A percentile compares a stretch with the other conserved stretches of the same genome.
phyloP scores from a whole-genome alignment of 1,140 invertebrate genomes.

The Pogonomyrmex californicus region DNA sequence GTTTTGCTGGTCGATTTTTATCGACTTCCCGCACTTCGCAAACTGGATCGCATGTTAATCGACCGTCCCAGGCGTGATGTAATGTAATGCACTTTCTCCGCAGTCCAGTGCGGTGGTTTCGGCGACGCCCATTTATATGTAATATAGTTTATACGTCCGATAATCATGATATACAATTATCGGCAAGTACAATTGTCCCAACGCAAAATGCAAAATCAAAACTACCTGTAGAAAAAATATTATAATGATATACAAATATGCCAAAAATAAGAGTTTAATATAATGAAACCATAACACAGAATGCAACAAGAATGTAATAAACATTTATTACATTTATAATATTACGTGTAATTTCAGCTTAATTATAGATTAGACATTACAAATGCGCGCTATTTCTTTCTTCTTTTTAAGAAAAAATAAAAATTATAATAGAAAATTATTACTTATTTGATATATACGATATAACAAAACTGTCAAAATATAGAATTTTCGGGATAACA shows the following conservation, averaged over 20 bases:
- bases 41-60: slow-evolving; percentile 58
- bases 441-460: neutral
- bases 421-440: too few species aligned
- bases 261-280: neutral
- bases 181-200: slow-evolving; percentile 1
- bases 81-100: slow-evolving; percentile 50
- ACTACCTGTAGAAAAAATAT: neutral
- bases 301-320: neutral
- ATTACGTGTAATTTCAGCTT: neutral
- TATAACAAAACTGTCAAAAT: neutral
- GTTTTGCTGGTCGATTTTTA: slow-evolving; percentile 57
- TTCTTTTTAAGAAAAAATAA: too few species aligned
- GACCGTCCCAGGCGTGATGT: slow-evolving; percentile 28
- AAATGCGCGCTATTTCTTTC: too few species aligned
- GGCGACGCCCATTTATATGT: neutral
- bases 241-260: neutral
- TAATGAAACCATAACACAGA: neutral
- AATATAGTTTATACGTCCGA: slow-evolving; percentile 20
- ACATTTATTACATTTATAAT: neutral
- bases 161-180: slow-evolving; percentile 18
- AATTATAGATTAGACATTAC: too few species aligned
- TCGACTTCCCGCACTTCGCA: slow-evolving; percentile 42
- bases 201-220: slow-evolving; percentile 2
- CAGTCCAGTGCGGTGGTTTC: slow-evolving; percentile 9
- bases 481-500: too few species aligned